A percentile compares a stretch with the other conserved stretches of the same genome.
phyloP scores from a whole-genome alignment of 2,888 invertebrate genomes.

The Galeruca laticollis region DNA sequence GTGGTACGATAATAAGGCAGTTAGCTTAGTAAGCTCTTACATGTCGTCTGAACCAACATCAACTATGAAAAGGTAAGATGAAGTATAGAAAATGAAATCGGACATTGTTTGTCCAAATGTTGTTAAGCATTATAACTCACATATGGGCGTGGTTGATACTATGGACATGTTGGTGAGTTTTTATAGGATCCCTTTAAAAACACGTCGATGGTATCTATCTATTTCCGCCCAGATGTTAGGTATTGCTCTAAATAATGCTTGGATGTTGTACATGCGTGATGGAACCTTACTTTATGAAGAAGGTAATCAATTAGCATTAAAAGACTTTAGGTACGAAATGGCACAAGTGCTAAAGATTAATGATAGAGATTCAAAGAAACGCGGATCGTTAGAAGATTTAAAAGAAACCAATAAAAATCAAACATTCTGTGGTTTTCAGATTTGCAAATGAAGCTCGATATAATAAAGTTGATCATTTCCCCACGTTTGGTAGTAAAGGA shows the following conservation, averaged over 20 bases:
- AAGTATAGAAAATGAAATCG: slow-evolving; percentile 25
- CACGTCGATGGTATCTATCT: no score
- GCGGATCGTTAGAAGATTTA: slow-evolving; percentile 10
- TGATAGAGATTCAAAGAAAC: slow-evolving; percentile 8
- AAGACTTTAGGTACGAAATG: slow-evolving; percentile 1
- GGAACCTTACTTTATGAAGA: no score
- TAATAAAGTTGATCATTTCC: no score
- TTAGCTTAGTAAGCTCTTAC: no score
- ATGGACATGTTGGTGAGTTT: slow-evolving; percentile 30
- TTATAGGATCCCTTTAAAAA: slow-evolving; percentile 31
- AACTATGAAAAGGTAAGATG: slow-evolving; percentile 19
- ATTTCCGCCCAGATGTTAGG: slow-evolving; percentile 25
- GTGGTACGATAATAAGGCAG: slow-evolving; percentile 27
- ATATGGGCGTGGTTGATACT: slow-evolving; percentile 35
- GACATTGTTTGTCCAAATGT: slow-evolving; percentile 26
- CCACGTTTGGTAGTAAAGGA: slow-evolving; percentile 1
- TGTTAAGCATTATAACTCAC: slow-evolving; percentile 30
- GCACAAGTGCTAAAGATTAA: slow-evolving; percentile 1
- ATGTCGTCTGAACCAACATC: slow-evolving; percentile 8
- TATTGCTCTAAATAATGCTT: slow-evolving; percentile 31
- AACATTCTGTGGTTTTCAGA: no score
- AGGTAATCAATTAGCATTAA: no score
- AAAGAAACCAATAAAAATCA: background rate
- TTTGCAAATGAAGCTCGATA: slow-evolving; percentile 9
- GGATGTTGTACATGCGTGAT: slow-evolving; percentile 26